These are phyloP conservation scores for Coenobita brevimanus DNA, from an alignment of 1,140 invertebrate species.

Conservation along the genomic window DNA sequence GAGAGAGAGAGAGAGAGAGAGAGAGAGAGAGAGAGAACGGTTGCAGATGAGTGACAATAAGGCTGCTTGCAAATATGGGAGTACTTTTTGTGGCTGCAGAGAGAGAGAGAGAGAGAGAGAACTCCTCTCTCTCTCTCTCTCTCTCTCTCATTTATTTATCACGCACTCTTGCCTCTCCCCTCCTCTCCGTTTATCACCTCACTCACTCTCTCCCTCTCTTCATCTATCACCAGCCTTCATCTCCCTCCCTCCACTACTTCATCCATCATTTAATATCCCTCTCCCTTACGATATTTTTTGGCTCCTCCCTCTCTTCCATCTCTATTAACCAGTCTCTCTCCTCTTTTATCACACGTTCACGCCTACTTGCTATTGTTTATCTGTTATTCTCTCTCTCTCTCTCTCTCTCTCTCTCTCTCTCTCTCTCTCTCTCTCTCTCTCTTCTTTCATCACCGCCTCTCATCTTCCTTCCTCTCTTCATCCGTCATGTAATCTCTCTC, in stretches of 20 bases:
- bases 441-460: not conserved
- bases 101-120: not conserved
- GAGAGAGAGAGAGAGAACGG: too few species aligned
- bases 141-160: not conserved
- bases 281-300: too few species aligned
- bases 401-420: not conserved
- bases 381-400: not conserved
- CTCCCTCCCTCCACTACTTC: not conserved
- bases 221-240: not conserved
- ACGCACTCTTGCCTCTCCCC: too few species aligned
- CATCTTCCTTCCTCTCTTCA: not conserved
- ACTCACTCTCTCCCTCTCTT: not conserved
- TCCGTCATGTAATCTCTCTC: not conserved
- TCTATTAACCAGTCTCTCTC: not conserved
- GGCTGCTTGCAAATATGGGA: not conserved
- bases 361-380: too few species aligned
- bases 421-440: not conserved
- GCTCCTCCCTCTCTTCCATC: not conserved
- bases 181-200: not conserved
- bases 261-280: not conserved
- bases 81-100: not conserved
- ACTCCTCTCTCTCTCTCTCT: conserved; percentile 4
- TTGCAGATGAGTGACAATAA: not conserved
- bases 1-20: not conserved
- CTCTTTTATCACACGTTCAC: too few species aligned